phyloP scores from a whole-genome alignment of 2,113 vertebrate genomes.

The Paedocypris sp. region DNA sequence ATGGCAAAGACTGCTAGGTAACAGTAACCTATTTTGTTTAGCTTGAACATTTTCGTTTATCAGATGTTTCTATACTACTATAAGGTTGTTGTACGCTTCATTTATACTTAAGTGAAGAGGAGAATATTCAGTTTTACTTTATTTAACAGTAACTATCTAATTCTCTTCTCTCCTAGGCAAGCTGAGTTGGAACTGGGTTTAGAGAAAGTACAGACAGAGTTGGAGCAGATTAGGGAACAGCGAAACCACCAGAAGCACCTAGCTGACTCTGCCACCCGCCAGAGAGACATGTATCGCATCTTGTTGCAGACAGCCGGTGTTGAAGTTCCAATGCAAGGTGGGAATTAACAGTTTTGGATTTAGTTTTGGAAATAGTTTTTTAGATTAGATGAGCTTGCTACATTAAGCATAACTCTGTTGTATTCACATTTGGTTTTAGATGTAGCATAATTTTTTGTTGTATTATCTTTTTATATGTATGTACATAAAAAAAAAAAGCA shows the following conservation, averaged over 20 bases:
- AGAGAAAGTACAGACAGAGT: constrained; percentile 63
- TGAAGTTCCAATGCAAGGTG: constrained; percentile 75
- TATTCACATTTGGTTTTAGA: too few relatives aligned
- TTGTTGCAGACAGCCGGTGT: constrained; percentile 85
- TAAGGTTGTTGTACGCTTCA: too few relatives aligned
- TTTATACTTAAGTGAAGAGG: too few relatives aligned
- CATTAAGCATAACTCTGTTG: too few relatives aligned
- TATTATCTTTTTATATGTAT: too few relatives aligned
- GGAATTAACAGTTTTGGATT: background rate
- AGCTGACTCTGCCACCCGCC: constrained; percentile 79
- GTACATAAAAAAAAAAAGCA: too few relatives aligned
- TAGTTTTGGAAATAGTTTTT: too few relatives aligned
- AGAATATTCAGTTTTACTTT: background rate
- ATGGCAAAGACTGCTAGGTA: constrained; percentile 74
- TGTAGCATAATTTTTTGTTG: too few relatives aligned
- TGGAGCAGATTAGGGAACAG: constrained; percentile 74
- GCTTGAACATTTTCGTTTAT: too few relatives aligned
- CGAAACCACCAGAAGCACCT: constrained; percentile 83
- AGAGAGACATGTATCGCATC: constrained; percentile 92
- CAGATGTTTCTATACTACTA: too few relatives aligned
- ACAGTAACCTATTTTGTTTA: too few relatives aligned
- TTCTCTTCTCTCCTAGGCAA: constrained; percentile 57
- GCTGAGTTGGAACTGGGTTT: constrained; percentile 69
- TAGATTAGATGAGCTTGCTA: too few relatives aligned
- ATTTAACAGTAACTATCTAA: background rate